phyloP scores from a whole-genome alignment of 2,113 vertebrate species.

The Malaclemys terrapin region DNA sequence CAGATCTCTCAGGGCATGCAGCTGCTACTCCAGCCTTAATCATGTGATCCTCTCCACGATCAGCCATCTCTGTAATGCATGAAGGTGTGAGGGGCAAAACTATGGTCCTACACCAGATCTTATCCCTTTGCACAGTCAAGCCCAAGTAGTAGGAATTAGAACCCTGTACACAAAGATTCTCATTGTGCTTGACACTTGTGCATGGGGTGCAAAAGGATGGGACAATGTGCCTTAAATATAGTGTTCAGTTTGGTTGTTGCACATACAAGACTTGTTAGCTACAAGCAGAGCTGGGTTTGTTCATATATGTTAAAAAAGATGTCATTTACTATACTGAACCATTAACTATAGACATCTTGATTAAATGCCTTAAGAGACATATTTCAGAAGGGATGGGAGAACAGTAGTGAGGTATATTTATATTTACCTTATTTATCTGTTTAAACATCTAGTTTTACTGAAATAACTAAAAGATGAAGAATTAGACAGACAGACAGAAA shows the following conservation, averaged over 20 bases:
- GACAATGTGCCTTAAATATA: not conserved
- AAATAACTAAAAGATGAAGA: not conserved
- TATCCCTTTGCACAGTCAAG: not conserved
- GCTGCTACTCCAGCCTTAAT: not conserved
- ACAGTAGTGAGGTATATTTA: not conserved
- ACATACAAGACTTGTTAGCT: not conserved
- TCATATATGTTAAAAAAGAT: not conserved
- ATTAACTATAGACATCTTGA: not conserved
- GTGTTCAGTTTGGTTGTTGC: not conserved
- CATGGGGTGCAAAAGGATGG: not conserved
- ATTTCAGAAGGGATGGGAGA: not conserved
- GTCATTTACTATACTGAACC: not conserved
- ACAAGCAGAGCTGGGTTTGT: not conserved
- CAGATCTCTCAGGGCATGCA: not conserved
- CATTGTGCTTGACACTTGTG: not conserved
- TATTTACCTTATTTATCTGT: not conserved
- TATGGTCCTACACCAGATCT: not conserved
- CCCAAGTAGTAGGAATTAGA: too few species aligned
- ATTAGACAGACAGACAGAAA: not conserved
- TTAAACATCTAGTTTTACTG: not conserved
- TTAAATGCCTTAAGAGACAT: not conserved
- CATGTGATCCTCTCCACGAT: not conserved
- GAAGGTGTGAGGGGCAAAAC: not conserved
- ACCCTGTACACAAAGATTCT: not conserved
- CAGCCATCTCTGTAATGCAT: not conserved